These are phyloP conservation scores for Meteorus sp. DNA, from an alignment of 1,140 invertebrate species.

Conservation along the genomic window DNA sequence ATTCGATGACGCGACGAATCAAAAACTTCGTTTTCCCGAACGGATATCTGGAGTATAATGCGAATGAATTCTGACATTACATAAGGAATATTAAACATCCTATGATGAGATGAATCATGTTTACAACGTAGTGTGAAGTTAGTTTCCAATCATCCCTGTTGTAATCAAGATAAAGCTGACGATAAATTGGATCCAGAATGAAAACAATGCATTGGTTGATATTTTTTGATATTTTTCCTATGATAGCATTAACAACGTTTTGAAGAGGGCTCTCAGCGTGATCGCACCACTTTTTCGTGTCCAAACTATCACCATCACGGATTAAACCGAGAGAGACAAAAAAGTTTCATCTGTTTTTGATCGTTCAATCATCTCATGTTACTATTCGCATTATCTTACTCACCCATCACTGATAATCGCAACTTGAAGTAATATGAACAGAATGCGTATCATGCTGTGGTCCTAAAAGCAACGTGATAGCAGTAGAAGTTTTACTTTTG, in stretches of 20 bases:
- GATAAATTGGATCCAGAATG: conserved; percentile 45
- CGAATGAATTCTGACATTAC: too few relatives aligned
- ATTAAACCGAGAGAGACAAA: conserved; percentile 1
- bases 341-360: too few relatives aligned
- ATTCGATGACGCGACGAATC: conserved; percentile 63
- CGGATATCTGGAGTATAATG: conserved; percentile 58
- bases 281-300: conserved; percentile 10
- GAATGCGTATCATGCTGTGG: neutral
- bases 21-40: conserved; percentile 69
- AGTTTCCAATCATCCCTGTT: conserved; percentile 13
- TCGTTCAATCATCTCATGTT: too few relatives aligned
- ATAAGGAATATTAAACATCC: too few relatives aligned
- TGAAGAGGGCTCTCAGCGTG: conserved; percentile 30
- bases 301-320: conserved; percentile 11
- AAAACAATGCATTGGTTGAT: conserved; percentile 47
- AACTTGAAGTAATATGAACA: neutral
- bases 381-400: too few relatives aligned
- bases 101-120: too few relatives aligned
- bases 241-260: conserved; percentile 34
- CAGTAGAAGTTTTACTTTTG: too few relatives aligned
- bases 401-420: neutral
- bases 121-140: conserved; percentile 8
- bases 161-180: conserved; percentile 33
- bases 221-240: conserved; percentile 39
- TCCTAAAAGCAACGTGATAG: too few relatives aligned